Conservation (phyloP, 2,113 vertebrate species). For the Xiphophorus maculatus region DNA sequence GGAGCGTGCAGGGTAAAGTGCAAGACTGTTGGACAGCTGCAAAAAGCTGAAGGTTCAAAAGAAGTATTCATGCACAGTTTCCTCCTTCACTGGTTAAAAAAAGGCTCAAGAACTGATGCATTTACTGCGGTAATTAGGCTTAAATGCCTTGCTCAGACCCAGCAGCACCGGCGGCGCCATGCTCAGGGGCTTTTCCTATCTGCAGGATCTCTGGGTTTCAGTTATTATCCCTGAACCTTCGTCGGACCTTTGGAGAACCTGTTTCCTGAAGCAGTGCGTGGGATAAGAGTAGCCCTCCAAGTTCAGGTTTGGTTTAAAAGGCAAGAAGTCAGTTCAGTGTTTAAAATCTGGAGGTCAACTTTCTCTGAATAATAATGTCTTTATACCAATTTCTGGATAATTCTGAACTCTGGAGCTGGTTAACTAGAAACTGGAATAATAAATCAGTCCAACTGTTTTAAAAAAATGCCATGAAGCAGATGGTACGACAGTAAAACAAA, state of each 20-base stretch:
- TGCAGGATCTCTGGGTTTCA: slow-evolving; percentile 51
- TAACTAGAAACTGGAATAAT: background rate
- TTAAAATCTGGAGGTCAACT: slow-evolving; percentile 9
- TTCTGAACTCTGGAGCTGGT: no score
- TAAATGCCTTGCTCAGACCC: slow-evolving; percentile 49
- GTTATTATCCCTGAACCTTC: slow-evolving; percentile 56
- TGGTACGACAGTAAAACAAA: no score
- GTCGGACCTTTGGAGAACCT: slow-evolving; percentile 34
- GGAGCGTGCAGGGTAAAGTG: slow-evolving; percentile 12
- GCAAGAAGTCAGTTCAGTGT: slow-evolving; percentile 35
- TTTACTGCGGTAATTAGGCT: slow-evolving; percentile 64
- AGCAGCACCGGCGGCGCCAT: slow-evolving; percentile 39
- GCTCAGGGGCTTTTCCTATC: slow-evolving; percentile 57
- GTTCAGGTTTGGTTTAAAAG: slow-evolving; percentile 57
- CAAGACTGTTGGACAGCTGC: background rate
- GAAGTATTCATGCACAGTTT: slow-evolving; percentile 54
- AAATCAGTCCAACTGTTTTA: background rate
- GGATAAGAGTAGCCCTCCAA: slow-evolving; percentile 67
- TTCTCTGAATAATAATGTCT: background rate
- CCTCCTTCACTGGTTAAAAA: slow-evolving; percentile 44
- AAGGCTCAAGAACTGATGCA: slow-evolving; percentile 24
- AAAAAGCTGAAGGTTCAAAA: slow-evolving; percentile 23
- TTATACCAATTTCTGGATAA: no score
- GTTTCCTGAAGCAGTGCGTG: slow-evolving; percentile 40
- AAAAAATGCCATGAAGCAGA: background rate